Evolutionary conservation across 2,797 vertebrate species (phyloP), one percentile per base, ranked within the genome.

Genomic region (Sebastes diaconus): DNA sequence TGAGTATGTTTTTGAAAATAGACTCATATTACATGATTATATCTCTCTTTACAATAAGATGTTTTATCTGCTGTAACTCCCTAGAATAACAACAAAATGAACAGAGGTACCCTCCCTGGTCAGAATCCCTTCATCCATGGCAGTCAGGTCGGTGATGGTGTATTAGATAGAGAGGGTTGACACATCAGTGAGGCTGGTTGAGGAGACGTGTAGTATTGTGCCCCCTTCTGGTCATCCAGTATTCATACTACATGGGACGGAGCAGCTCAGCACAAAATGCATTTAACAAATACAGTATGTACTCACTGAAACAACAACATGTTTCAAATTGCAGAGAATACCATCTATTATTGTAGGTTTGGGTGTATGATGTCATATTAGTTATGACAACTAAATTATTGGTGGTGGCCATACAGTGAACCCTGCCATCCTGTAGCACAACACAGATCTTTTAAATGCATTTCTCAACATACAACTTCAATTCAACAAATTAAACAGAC

Each of bases 171-270:
- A 42, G 39, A 42, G 39, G 39, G 14, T 42, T 42, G 3, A 16
- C 46, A 50, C 46, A 50, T 20, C 46, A 50, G 46, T 50, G 16
- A 50, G 46, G 46, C 16, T 20, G 46, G 46, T 20, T 18, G 46
- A 18, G 46, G 46, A 42, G 39, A 16, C 6, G 39, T 42, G 34
- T 95, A 90, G 88, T 89, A 95, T 94, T 93, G 95, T 92, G 92
- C 96, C 97, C 97, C 92, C 97, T 96, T 89, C 95, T 97, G 97
- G 95, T 79, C 59, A 39, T 70, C 1, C 29, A 10, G 5, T 6
- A 30, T n/a, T 60, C 59, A 64, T 2, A 3, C n/a, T 61, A 25
- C 64, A 68, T 13, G 12, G 20, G 32, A 58, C 8, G 11, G 8
- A 54, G 27, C 24, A 24, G 8, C 22, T 67, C 10, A 59, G 14